phyloP scores from a whole-genome alignment of 2,888 invertebrate genomes.

The Erebia ligea region DNA sequence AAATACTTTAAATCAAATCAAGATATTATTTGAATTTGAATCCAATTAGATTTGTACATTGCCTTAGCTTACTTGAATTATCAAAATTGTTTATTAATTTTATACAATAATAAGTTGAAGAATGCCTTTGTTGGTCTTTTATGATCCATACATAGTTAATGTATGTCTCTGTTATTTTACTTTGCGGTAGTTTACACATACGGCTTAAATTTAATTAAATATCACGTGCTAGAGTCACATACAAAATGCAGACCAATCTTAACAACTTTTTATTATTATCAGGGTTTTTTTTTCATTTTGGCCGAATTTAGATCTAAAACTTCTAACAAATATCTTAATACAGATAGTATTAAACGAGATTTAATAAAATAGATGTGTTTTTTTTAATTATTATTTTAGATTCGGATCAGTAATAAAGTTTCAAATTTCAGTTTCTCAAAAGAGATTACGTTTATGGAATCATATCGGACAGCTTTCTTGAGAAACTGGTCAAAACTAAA shows the following conservation, averaged over 20 bases:
- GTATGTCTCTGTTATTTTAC: neutral
- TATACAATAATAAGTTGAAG: neutral
- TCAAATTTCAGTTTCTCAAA: constrained; percentile 4
- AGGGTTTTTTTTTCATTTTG: constrained; percentile 27
- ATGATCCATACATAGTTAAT: neutral
- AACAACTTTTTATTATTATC: constrained; percentile 28
- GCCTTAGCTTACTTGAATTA: too few species aligned
- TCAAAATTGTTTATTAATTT: too few species aligned
- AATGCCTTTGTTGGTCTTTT: neutral
- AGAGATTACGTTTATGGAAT: neutral
- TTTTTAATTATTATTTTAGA: neutral
- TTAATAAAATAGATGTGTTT: constrained; percentile 19
- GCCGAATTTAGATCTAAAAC: constrained; percentile 15
- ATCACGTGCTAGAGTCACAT: neutral
- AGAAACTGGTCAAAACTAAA: too few species aligned
- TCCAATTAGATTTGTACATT: too few species aligned
- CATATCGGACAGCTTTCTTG: too few species aligned
- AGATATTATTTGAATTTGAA: too few species aligned
- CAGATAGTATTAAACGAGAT: constrained; percentile 6
- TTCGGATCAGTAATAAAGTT: constrained; percentile 16
- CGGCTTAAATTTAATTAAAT: neutral
- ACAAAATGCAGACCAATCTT: constrained; percentile 10
- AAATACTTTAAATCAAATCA: too few species aligned
- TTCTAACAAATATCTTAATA: constrained; percentile 19
- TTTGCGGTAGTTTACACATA: too few species aligned